These are phyloP conservation scores for Astur gentilis DNA, from an alignment of 2,113 vertebrate genomes.

Conservation along the genomic window DNA sequence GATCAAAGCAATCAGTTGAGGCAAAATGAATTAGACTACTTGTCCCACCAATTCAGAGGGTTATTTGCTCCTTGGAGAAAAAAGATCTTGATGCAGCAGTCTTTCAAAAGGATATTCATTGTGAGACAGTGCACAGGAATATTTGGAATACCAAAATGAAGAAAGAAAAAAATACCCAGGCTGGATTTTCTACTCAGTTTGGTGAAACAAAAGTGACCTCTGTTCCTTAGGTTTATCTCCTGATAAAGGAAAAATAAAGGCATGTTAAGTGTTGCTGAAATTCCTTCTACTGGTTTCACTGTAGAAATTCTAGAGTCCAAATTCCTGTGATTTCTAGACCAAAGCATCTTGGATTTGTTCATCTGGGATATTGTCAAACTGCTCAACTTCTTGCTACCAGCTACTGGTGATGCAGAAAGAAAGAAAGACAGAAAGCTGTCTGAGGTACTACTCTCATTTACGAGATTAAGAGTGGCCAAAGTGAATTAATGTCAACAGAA, in stretches of 20 bases:
- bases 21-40: conserved; percentile 46
- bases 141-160: neutral
- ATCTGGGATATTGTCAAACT: neutral
- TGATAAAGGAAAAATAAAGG: neutral
- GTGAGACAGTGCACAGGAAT: neutral
- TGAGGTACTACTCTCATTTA: neutral
- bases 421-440: too few species aligned
- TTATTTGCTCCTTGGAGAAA: neutral
- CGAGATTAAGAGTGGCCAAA: neutral
- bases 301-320: neutral
- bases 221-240: neutral
- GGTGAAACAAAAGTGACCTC: neutral
- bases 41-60: neutral
- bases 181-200: neutral
- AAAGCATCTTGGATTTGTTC: neutral
- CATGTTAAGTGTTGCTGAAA: neutral
- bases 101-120: neutral
- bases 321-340: neutral
- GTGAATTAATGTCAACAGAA: neutral
- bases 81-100: neutral
- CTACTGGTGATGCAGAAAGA: neutral
- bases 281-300: neutral
- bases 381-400: neutral
- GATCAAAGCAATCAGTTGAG: conserved; percentile 44
- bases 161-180: neutral